Evolutionary conservation across 2,888 invertebrate species (phyloP).

Genomic region (Spodoptera littoralis): DNA sequence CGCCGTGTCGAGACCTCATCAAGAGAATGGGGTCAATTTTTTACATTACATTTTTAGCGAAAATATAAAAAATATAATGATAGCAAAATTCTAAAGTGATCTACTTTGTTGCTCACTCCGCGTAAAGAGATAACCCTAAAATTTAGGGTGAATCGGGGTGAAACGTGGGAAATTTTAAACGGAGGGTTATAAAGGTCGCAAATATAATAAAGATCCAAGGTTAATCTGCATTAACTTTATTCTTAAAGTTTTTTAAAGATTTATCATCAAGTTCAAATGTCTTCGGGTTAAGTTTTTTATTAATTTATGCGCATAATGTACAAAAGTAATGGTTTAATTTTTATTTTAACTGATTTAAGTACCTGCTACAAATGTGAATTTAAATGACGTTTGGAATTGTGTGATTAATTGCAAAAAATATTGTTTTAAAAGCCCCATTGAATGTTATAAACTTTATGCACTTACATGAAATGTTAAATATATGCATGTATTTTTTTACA

Average conservation of each 20-base stretch:
- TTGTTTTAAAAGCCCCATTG: too few relatives aligned
- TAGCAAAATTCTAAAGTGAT: conserved; percentile 80
- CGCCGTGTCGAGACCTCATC: conserved; percentile 86
- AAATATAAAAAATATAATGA: conserved; percentile 68
- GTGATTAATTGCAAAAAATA: conserved; percentile 5
- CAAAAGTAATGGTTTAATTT: conserved; percentile 27
- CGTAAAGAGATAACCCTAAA: conserved; percentile 83
- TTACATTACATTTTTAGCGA: conserved; percentile 63
- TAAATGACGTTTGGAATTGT: background rate
- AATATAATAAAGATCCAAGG: conserved; percentile 69
- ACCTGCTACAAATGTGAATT: background rate
- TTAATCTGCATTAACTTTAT: conserved; percentile 72
- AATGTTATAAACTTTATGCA: too few relatives aligned
- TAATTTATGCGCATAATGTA: conserved; percentile 51
- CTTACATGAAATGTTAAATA: too few relatives aligned
- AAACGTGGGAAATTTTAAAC: conserved; percentile 61
- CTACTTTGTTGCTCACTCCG: conserved; percentile 73
- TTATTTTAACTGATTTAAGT: conserved; percentile 6
- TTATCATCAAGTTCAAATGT: conserved; percentile 42
- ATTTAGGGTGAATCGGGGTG: conserved; percentile 85
- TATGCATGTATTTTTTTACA: too few relatives aligned
- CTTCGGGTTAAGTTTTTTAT: conserved; percentile 33
- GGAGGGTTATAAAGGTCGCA: conserved; percentile 70
- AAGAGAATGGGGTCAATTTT: conserved; percentile 80
- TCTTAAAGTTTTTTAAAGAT: conserved; percentile 43